Conservation (phyloP, 2,113 vertebrate species). For the Pluvianellus socialis region DNA sequence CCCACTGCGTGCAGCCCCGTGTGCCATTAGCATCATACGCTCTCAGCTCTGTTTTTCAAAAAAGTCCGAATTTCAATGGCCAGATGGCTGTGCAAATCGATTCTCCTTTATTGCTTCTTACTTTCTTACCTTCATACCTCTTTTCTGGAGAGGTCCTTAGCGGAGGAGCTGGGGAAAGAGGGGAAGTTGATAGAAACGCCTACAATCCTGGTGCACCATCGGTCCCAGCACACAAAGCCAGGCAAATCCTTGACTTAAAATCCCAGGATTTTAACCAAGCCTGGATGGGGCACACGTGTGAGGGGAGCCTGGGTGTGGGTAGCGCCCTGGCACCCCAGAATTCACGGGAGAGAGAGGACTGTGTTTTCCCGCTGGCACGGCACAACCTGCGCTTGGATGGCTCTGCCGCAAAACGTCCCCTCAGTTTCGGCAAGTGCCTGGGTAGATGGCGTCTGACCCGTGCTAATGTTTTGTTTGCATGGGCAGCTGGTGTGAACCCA, state of each 20-base stretch:
- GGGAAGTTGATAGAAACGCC: background rate
- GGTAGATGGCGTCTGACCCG: background rate
- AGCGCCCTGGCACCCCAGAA: background rate
- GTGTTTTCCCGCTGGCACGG: background rate
- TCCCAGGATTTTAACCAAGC: background rate
- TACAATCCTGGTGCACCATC: accelerated
- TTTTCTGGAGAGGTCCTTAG: background rate
- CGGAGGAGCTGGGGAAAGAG: background rate
- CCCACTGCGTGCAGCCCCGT: accelerated
- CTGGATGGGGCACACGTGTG: accelerated
- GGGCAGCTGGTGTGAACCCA: slow-evolving; percentile 33
- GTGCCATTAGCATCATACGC: accelerated
- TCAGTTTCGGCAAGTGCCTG: background rate
- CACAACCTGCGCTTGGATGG: background rate
- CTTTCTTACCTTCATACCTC: background rate
- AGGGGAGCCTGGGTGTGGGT: background rate
- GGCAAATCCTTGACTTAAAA: background rate
- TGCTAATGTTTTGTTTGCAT: background rate
- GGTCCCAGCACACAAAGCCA: background rate
- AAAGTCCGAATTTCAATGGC: background rate
- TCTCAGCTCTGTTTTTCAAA: background rate
- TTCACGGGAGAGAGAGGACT: background rate
- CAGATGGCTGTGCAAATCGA: background rate
- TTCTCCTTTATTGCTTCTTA: background rate
- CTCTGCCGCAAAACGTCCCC: background rate